Evolutionary conservation across 2,113 vertebrate species (phyloP).

Genomic region (Conger conger): DNA sequence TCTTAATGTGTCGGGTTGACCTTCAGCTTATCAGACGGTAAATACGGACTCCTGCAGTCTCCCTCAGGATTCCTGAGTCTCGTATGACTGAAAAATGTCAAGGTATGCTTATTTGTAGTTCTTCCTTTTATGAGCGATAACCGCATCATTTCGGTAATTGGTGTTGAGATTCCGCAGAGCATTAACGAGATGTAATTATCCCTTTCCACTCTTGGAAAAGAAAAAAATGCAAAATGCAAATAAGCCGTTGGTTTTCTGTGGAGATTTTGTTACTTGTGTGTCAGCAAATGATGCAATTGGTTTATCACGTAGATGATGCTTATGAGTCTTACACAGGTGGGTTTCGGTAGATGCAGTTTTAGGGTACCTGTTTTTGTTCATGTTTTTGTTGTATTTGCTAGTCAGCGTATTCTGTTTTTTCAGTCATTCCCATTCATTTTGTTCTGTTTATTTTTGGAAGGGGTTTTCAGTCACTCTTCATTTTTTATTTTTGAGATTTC

Average conservation of each 20-base stretch:
- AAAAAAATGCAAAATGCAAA: too few relatives aligned
- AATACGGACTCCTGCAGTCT: not conserved
- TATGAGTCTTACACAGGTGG: slow-evolving; percentile 22
- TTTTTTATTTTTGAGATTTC: not conserved
- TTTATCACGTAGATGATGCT: not conserved
- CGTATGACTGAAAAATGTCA: slow-evolving; percentile 4
- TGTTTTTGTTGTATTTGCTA: slow-evolving; percentile 18
- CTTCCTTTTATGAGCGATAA: not conserved
- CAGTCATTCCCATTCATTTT: not conserved
- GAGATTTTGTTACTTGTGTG: not conserved
- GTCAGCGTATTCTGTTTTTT: not conserved
- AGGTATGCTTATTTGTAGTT: not conserved
- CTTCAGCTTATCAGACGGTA: not conserved
- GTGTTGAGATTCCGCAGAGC: not conserved
- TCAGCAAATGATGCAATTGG: not conserved
- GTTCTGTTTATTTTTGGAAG: not conserved
- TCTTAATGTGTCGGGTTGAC: not conserved
- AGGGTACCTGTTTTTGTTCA: slow-evolving; percentile 3
- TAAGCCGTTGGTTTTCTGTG: not conserved
- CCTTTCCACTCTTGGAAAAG: not conserved
- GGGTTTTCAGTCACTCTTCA: not conserved
- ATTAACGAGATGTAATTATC: not conserved
- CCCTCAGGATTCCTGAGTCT: slow-evolving; percentile 7
- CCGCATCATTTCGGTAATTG: not conserved
- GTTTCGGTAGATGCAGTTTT: slow-evolving; percentile 8